Evolutionary conservation across 2,113 vertebrate species (phyloP).

Genomic region (Xiphophorus couchianus): DNA sequence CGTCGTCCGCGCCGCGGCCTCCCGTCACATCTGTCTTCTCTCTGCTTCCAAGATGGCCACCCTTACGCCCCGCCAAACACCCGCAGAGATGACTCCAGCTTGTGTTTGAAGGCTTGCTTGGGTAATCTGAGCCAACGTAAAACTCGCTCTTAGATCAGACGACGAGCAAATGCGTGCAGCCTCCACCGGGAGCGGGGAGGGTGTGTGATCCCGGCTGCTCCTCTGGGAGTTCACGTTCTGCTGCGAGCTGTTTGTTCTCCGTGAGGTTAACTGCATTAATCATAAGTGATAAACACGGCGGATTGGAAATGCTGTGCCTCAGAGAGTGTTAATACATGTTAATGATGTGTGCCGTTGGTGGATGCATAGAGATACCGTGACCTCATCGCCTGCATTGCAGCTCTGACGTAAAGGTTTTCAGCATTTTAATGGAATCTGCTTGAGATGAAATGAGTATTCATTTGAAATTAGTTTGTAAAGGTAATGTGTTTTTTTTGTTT

Average conservation of each 20-base stretch:
- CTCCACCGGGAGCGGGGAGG: too few species aligned
- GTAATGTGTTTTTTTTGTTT: too few species aligned
- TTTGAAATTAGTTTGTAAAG: too few species aligned
- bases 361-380: background rate
- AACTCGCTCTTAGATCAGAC: background rate
- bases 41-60: slow-evolving; percentile 11
- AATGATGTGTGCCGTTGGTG: background rate
- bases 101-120: slow-evolving; percentile 5
- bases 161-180: background rate
- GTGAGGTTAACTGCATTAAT: background rate
- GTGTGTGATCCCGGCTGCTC: too few species aligned
- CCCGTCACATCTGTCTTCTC: slow-evolving; percentile 22
- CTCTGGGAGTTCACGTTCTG: background rate
- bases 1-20: slow-evolving; percentile 1
- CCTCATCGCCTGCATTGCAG: background rate
- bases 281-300: background rate
- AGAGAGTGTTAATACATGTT: background rate
- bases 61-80: background rate
- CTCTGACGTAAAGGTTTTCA: background rate
- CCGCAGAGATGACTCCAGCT: background rate
- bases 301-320: background rate
- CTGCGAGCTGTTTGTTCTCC: background rate
- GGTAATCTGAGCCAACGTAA: background rate
- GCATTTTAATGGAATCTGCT: too few species aligned
- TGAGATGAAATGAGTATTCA: too few species aligned